Conservation (phyloP, 2,797 vertebrate species). For the Lepus townsendii region DNA sequence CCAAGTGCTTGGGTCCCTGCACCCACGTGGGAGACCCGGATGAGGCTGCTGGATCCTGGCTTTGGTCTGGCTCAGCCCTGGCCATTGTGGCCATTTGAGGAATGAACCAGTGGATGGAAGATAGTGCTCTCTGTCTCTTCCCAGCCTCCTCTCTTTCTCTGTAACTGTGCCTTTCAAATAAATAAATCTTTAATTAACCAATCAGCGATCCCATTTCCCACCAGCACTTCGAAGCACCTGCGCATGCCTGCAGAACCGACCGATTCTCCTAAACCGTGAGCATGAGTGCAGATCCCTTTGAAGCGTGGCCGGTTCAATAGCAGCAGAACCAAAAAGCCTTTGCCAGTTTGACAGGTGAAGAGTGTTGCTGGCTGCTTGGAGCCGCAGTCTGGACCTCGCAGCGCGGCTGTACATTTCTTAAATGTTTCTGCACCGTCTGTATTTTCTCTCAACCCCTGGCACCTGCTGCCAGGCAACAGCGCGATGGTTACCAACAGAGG, state of each 20-base stretch:
- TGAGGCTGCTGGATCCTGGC: no score
- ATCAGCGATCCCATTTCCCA: no score
- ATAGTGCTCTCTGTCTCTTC: no score
- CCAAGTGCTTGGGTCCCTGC: no score
- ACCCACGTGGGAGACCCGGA: no score
- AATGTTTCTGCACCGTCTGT: background rate
- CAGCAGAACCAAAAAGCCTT: background rate
- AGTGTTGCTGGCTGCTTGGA: background rate
- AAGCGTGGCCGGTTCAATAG: background rate
- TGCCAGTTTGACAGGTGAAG: background rate
- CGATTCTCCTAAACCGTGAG: background rate
- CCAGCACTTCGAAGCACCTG: no score
- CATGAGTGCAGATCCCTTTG: background rate
- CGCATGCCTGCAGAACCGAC: background rate
- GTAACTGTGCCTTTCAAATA: no score
- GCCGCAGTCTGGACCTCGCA: background rate
- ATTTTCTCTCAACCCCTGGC: conserved; percentile 5
- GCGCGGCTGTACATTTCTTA: background rate
- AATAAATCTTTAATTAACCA: no score
- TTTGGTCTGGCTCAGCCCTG: no score
- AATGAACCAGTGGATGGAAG: no score
- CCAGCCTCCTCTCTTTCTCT: no score
- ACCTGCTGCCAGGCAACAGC: background rate
- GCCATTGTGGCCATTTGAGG: no score
- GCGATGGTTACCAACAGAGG: background rate